Conservation (phyloP, 2,113 vertebrate species). For the Rhizomys pruinosus region DNA sequence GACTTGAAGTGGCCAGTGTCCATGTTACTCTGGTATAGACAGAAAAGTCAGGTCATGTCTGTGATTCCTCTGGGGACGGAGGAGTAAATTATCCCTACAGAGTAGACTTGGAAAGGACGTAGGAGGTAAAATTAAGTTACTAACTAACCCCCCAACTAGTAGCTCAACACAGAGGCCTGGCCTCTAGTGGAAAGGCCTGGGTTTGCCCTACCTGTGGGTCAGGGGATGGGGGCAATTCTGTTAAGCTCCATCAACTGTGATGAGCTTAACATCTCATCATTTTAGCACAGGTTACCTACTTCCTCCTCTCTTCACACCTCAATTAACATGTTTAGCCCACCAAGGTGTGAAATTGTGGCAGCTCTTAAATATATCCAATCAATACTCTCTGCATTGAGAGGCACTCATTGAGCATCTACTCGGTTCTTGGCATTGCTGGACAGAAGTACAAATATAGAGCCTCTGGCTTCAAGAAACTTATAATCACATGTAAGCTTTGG, state of each 20-base stretch:
- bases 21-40: background rate
- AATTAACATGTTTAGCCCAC: constrained; percentile 1
- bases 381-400: background rate
- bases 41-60: background rate
- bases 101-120: background rate
- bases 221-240: background rate
- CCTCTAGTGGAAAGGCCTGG: background rate
- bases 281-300: background rate
- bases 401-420: constrained; percentile 1
- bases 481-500: background rate
- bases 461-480: constrained; percentile 45
- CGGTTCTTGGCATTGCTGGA: background rate
- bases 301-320: constrained; percentile 29
- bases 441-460: background rate
- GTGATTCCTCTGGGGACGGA: background rate
- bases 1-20: background rate
- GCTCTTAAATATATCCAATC: constrained; percentile 12
- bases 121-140: background rate
- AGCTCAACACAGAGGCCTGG: background rate
- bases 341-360: constrained; percentile 29
- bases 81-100: background rate
- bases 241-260: background rate
- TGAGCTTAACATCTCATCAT: background rate
- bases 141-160: background rate
- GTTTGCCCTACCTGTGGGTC: background rate